Evolutionary conservation across 2,888 invertebrate species (phyloP), one percentile per base, ranked within the genome.

Genomic region (Perdita meconis): DNA sequence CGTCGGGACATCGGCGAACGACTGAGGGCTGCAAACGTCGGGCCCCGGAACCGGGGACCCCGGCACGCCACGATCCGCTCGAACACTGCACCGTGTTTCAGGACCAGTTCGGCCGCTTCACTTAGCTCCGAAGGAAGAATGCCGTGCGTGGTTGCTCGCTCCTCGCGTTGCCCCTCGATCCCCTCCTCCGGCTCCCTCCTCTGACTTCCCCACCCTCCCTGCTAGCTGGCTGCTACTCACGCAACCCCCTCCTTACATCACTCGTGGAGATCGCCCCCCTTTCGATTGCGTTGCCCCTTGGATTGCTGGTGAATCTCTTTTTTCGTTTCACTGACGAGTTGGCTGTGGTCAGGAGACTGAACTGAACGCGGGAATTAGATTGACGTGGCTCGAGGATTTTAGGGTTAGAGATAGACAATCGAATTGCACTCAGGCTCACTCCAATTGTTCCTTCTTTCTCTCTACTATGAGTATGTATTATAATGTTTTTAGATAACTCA

Each of bases 1-100:
- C 88, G 86, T 86, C 88, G 89, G 88, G 88, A 89, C 89, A 88
- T 87, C 90, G 88, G 89, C 89, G 90, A 88, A 86, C 90, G 89
- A 92, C 91, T 91, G 91, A 90, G 89, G 89, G 87, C 87, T 85
- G 88, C 87, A 84, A 84, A 85, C 84, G 83, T 76, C 87, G 86
- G 84, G 86, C 87, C 83, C 82, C 86, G 84, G 86, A 86, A 84
- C 84, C 82, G 80, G 85, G 81, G 82, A 81, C 87, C 47, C 86
- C 87, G 86, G 85, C 85, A 83, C 81, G 86, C 86, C 82, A 82
- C 82, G 80, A 81, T 82, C 82, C 83, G 83, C 84, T 77, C 81
- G 80, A 82, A 70, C 75, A 76, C 82, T 84, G 82, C 80, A 82
- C 83, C 82, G 73, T 77, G 80, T 86, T 88, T 85, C 87, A 86